Base-by-base conservation (phyloP, 2,113 vertebrate species). In the Neogobius melanostomus region DNA sequence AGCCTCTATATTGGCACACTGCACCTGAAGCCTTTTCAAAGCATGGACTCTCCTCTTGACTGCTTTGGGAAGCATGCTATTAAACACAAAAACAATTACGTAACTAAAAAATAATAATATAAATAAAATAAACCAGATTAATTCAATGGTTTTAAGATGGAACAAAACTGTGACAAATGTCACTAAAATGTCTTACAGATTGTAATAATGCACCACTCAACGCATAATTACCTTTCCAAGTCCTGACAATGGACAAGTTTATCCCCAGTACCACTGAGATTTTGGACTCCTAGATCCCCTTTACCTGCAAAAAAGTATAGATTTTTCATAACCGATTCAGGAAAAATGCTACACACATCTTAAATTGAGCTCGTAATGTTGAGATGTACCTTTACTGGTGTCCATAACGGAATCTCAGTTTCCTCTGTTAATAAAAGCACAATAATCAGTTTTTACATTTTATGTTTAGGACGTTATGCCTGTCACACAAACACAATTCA, bases 11-110 rank as follows among this genome's bases (percentile, higher is more conserved):
- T 98, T 94, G 6, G 95, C 95, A 70, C 96, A 98, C 57, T 95
- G 95, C 83, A 96, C 95, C 89, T 99, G 98, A 9, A 99, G 95
- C 79, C 95, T 95, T 82, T 99, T 99, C 91, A 99, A 82, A 11
- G 97, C 97, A 62, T 97, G 94, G 50, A 99, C 94, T 93, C 97
- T 92, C 85, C 97, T 94, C 85, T 95, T 99, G 67, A 99, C 96
- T 10, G 91, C 94, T 92, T 95, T 99, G 16, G 98, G 97, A 77
- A 99, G 94, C 86, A 97, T 91, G 74, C 96, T 98, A 45, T 47
- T 1, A 52, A 60, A 61, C 63, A 48, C 53, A 69, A 11, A 68
- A 7, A 75, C 72, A 51, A 51, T n/a, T 3, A 36, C 28, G 3
- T 36, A 36, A 36, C 28, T 36, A 36, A 36, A 36, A 36, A 2